Percentiles rank a stretch among this genome's conserved stretches.
Conservation (phyloP, 1,140 invertebrate species). For the Lepidurus couesii region DNA sequence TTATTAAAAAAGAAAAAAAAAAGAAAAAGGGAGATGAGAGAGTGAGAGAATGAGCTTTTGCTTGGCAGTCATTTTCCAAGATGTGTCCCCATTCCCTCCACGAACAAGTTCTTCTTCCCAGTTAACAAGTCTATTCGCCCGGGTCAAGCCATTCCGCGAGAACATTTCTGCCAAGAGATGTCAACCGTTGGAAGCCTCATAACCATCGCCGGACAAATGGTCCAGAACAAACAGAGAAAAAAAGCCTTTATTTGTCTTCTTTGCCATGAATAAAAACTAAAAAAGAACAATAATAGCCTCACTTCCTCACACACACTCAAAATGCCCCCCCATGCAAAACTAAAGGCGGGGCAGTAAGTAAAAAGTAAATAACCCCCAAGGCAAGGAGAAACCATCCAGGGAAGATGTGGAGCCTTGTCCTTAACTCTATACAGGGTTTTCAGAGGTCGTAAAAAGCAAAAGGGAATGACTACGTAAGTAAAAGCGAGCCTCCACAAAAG, state of each 20-base stretch:
- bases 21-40: background rate
- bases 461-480: background rate
- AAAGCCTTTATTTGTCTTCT: background rate
- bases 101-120: constrained; percentile 16
- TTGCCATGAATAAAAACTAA: too few relatives aligned
- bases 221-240: background rate
- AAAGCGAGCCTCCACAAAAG: background rate
- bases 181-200: constrained; percentile 10
- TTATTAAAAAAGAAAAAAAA: background rate
- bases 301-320: background rate
- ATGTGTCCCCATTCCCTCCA: background rate
- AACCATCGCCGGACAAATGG: background rate
- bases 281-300: background rate
- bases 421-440: background rate
- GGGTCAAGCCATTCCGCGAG: constrained; percentile 6
- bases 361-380: too few relatives aligned
- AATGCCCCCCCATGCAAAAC: background rate
- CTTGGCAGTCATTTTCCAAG: background rate
- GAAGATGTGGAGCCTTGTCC: background rate
- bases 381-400: too few relatives aligned
- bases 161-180: constrained; percentile 9
- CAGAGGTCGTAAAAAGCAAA: background rate
- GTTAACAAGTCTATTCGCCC: constrained; percentile 1
- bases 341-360: too few relatives aligned
- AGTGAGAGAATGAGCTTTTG: background rate